Conservation (phyloP, 2,888 invertebrate genomes). For the Deilephila elpenor region DNA sequence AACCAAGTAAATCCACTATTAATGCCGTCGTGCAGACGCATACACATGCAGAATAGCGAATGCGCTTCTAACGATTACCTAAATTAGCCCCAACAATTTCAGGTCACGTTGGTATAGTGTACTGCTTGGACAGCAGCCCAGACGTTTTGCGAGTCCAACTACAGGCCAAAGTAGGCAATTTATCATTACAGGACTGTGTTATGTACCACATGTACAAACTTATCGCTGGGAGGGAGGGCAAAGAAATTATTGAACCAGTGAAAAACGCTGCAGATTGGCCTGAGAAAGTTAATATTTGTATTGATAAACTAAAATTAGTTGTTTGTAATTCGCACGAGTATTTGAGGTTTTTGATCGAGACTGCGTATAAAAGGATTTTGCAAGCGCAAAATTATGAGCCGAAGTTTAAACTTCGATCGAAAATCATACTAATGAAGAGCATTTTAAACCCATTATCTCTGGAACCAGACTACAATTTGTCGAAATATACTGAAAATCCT, state of each 20-base stretch:
- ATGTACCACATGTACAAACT: conserved; percentile 47
- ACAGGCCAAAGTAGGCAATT: conserved; percentile 46
- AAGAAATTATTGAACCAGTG: conserved; percentile 35
- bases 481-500: conserved; percentile 47
- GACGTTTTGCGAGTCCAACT: conserved; percentile 50
- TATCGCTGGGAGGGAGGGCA: conserved; percentile 40
- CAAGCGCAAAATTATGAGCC: conserved; percentile 49
- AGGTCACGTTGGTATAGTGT: conserved; percentile 53
- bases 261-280: conserved; percentile 37
- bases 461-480: conserved; percentile 50
- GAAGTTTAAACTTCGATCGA: conserved; percentile 46
- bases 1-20: conserved; percentile 4
- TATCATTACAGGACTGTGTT: conserved; percentile 48
- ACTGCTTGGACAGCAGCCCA: conserved; percentile 58
- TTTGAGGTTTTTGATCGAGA: conserved; percentile 39
- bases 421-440: conserved; percentile 52
- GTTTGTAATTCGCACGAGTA: conserved; percentile 45
- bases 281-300: conserved; percentile 44
- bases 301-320: conserved; percentile 36
- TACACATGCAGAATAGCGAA: conserved; percentile 19
- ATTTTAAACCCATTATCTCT: conserved; percentile 44
- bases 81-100: conserved; percentile 34
- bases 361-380: conserved; percentile 46
- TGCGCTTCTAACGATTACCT: conserved; percentile 21
- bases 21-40: neutral